Percentiles rank a stretch among this genome's conserved stretches.
These are phyloP conservation scores for Esox niger DNA, from an alignment of 2,113 vertebrate genomes.

Conservation along the genomic window DNA sequence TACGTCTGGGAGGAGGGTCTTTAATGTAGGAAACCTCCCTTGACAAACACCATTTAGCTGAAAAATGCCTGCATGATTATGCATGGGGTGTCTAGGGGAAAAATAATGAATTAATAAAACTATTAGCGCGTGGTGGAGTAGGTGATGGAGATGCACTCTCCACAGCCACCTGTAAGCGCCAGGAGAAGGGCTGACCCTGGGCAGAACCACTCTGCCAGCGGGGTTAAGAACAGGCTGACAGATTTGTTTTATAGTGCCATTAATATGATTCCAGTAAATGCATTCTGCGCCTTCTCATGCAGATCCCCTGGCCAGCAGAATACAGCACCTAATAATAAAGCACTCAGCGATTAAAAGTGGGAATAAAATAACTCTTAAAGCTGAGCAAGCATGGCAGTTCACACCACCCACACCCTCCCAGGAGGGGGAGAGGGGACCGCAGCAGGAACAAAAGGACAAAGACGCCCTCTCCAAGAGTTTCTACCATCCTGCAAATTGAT, in stretches of 20 bases:
- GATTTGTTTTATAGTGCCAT: slow-evolving; percentile 72
- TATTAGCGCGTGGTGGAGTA: slow-evolving; percentile 60
- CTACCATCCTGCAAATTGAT: slow-evolving; percentile 73
- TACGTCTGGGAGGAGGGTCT: slow-evolving; percentile 51
- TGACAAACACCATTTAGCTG: slow-evolving; percentile 70
- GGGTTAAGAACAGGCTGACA: slow-evolving; percentile 74
- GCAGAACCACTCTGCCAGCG: slow-evolving; percentile 61
- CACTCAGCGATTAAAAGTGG: slow-evolving; percentile 79
- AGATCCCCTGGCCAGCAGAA: slow-evolving; percentile 67
- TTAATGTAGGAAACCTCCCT: slow-evolving; percentile 61
- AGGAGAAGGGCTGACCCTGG: slow-evolving; percentile 59
- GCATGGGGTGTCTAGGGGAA: slow-evolving; percentile 47
- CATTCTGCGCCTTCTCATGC: slow-evolving; percentile 67
- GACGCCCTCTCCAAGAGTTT: slow-evolving; percentile 67
- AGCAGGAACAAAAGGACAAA: slow-evolving; percentile 73
- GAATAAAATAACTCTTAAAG: slow-evolving; percentile 75
- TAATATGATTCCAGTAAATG: slow-evolving; percentile 75
- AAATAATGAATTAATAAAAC: slow-evolving; percentile 70
- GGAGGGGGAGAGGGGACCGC: slow-evolving; percentile 53
- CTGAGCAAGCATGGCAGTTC: slow-evolving; percentile 69
- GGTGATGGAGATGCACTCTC: slow-evolving; percentile 70
- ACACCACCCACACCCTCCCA: slow-evolving; percentile 71
- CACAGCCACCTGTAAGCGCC: slow-evolving; percentile 69
- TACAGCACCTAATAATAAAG: slow-evolving; percentile 77
- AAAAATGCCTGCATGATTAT: slow-evolving; percentile 69